Conservation (phyloP, 2,888 invertebrate species). For the Lissonota sp. region DNA sequence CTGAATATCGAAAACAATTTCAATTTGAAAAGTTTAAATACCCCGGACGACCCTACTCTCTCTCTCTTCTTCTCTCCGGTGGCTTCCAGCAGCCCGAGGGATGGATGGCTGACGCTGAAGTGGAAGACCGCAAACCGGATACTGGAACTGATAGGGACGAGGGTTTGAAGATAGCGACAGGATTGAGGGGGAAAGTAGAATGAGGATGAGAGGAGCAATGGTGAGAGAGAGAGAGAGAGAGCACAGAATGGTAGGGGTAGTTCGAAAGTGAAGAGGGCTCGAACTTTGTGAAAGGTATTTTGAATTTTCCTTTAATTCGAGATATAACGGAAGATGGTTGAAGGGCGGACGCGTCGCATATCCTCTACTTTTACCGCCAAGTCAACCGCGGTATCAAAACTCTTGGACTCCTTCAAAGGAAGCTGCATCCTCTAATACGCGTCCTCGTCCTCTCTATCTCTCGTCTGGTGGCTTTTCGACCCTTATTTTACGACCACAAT, state of each 20-base stretch:
- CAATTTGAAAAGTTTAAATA: conserved; percentile 82
- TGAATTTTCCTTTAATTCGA: conserved; percentile 80
- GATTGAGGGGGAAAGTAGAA: conserved; percentile 47
- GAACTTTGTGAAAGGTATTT: conserved; percentile 77
- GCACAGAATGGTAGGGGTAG: conserved; percentile 2
- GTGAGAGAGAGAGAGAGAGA: conserved; percentile 52
- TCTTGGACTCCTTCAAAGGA: conserved; percentile 73
- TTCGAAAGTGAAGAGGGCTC: conserved; percentile 66
- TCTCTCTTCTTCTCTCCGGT: conserved; percentile 18
- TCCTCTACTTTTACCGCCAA: conserved; percentile 66
- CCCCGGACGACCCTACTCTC: conserved; percentile 53
- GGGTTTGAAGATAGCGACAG: conserved; percentile 61
- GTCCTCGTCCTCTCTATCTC: conserved; percentile 38
- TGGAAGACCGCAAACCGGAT: conserved; percentile 68
- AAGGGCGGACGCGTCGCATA: conserved; percentile 31
- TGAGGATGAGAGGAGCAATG: conserved; percentile 17
- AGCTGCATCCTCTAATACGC: conserved; percentile 20
- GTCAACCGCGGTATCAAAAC: conserved; percentile 68
- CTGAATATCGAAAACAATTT: conserved; percentile 81
- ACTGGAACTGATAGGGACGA: conserved; percentile 62
- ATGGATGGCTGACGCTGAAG: conserved; percentile 59
- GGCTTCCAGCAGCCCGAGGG: conserved; percentile 5
- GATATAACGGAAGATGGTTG: conserved; percentile 71
- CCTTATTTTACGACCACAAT: conserved; percentile 23
- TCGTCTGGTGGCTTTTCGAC: conserved; percentile 7